Evolutionary conservation across 2,888 invertebrate species (phyloP).

Genomic region (Bedellia somnulentella): DNA sequence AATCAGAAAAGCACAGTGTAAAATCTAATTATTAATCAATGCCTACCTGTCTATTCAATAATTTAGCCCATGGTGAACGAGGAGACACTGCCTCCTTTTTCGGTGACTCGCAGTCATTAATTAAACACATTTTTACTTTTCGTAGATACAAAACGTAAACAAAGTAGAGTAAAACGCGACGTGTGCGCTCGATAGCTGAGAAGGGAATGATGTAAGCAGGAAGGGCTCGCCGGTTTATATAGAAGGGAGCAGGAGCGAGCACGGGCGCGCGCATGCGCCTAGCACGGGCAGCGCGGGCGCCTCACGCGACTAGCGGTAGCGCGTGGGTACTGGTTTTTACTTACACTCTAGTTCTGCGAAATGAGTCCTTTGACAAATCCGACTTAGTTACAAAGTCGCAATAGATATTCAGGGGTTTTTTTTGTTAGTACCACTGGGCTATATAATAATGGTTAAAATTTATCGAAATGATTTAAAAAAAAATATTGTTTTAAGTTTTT

Average conservation of each 20-base stretch:
- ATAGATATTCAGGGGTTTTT: no score
- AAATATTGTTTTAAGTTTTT: no score
- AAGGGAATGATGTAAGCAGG: constrained; percentile 50
- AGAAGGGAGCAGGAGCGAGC: constrained; percentile 15
- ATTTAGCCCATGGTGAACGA: constrained; percentile 61
- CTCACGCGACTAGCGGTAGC: constrained; percentile 51
- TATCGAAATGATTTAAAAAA: no score
- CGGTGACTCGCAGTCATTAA: constrained; percentile 48
- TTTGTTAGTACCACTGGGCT: background rate
- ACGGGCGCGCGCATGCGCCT: constrained; percentile 22
- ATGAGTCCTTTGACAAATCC: constrained; percentile 44
- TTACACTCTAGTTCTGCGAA: constrained; percentile 48
- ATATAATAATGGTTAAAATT: background rate
- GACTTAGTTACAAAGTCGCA: no score
- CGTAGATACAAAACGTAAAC: background rate
- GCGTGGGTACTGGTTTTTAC: constrained; percentile 44
- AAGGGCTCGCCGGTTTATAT: constrained; percentile 46
- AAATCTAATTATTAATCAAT: background rate
- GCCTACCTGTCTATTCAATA: constrained; percentile 54
- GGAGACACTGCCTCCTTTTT: constrained; percentile 43
- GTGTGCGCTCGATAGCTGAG: constrained; percentile 34
- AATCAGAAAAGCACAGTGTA: background rate
- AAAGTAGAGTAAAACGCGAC: constrained; percentile 18
- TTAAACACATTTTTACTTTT: constrained; percentile 52
- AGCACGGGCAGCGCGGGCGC: constrained; percentile 32